A percentile compares a stretch with the other conserved stretches of the same genome.
Evolutionary conservation across 1,140 invertebrate genomes (phyloP).

Genomic region (Leptoteleia sp.): DNA sequence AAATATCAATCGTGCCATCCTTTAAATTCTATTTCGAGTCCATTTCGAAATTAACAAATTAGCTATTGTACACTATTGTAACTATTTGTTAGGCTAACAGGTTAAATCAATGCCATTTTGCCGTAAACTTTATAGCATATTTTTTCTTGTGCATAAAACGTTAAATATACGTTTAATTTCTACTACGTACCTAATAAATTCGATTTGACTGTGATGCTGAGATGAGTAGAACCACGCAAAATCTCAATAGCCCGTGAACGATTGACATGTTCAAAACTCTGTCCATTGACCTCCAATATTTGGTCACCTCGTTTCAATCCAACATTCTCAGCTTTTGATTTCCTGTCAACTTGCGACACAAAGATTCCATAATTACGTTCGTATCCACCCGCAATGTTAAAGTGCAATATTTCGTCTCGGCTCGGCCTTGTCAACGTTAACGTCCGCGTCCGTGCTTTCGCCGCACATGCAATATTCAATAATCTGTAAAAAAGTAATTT

Average conservation of each 20-base stretch:
- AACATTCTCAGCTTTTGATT: conserved; percentile 97
- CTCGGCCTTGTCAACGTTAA: conserved; percentile 95
- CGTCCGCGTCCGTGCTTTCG: conserved; percentile 95
- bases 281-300: conserved; percentile 98
- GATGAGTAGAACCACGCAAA: conserved; percentile 94
- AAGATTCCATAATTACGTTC: conserved; percentile 96
- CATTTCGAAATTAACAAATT: no score
- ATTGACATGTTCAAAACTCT: conserved; percentile 95
- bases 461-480: conserved; percentile 97
- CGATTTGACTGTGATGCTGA: conserved; percentile 98
- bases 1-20: not conserved
- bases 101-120: no score
- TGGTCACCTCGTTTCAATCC: conserved; percentile 98
- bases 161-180: no score
- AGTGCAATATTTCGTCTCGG: conserved; percentile 95
- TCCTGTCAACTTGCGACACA: conserved; percentile 95
- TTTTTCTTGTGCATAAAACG: no score
- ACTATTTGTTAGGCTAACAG: no score
- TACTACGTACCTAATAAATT: conserved; percentile 92
- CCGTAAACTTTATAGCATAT: no score
- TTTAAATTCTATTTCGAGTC: conserved; percentile 13
- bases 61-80: no score
- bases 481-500: conserved; percentile 83
- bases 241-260: conserved; percentile 95
- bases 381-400: conserved; percentile 96